A percentile compares a stretch with the other conserved stretches of the same genome.
Evolutionary conservation across 1,140 invertebrate species (phyloP).

Genomic region (Aplysia californica): DNA sequence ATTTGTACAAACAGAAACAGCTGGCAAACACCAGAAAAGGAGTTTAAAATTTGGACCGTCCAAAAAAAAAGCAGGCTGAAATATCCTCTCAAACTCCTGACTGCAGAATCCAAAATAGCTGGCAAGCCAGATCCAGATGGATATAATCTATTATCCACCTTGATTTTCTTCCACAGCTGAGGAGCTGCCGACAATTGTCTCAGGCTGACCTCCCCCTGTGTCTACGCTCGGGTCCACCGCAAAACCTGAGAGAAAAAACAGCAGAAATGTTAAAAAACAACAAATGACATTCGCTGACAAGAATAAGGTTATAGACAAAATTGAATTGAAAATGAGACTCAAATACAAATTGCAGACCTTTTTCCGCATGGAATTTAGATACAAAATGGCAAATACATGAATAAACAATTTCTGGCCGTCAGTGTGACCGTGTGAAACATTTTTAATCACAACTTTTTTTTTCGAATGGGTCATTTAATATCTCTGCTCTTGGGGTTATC

Average conservation of each 20-base stretch:
- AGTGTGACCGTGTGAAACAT: too few species aligned
- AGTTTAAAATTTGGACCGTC: background rate
- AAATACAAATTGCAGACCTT: background rate
- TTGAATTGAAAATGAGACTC: too few species aligned
- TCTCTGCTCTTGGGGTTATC: too few species aligned
- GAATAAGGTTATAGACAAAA: too few species aligned
- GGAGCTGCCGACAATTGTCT: conserved; percentile 75
- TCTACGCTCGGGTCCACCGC: conserved; percentile 93
- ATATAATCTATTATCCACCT: conserved; percentile 39
- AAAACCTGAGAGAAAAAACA: conserved; percentile 77
- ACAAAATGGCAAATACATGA: background rate
- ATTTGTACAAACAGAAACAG: too few species aligned
- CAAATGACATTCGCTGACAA: too few species aligned
- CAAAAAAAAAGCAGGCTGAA: background rate
- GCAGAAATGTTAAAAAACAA: too few species aligned
- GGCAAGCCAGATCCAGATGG: background rate
- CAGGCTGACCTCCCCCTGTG: conserved; percentile 70
- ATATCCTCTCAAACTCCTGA: too few species aligned
- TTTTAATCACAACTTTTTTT: too few species aligned
- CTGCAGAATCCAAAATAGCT: too few species aligned
- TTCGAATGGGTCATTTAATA: too few species aligned
- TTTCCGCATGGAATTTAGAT: background rate
- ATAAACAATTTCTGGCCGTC: background rate
- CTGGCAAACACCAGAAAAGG: too few species aligned
- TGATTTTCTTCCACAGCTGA: conserved; percentile 73